Percentiles rank a stretch among this genome's conserved stretches.
These are phyloP conservation scores for Strix aluco DNA, from an alignment of 2,113 vertebrate species.

Conservation along the genomic window DNA sequence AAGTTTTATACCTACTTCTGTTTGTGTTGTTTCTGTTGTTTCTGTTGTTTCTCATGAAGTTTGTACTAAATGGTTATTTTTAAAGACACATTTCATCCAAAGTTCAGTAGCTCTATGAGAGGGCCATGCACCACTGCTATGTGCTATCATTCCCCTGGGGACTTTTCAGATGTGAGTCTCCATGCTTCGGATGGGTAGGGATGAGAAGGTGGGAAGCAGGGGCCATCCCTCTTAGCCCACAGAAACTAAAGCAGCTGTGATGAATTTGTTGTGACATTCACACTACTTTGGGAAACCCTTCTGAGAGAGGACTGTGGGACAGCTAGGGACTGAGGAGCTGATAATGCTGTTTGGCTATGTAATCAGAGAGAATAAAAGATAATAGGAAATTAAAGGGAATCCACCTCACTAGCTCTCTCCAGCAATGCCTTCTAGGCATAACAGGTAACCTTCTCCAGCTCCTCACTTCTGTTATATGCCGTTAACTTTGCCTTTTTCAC, in stretches of 20 bases:
- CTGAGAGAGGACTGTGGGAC: not conserved
- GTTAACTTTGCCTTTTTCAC: not conserved
- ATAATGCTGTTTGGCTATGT: not conserved
- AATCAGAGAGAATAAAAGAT: not conserved
- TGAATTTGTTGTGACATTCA: not conserved
- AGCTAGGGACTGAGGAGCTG: not conserved
- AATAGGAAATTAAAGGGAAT: not conserved
- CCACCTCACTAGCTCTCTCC: not conserved
- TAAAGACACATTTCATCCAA: not conserved
- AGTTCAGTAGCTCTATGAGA: not conserved
- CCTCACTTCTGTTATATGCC: not conserved
- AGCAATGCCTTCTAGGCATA: not conserved
- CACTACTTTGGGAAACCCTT: not conserved
- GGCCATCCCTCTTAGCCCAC: not conserved
- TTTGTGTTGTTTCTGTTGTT: no score
- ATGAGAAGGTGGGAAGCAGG: not conserved
- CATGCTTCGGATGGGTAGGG: not conserved
- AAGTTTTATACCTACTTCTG: not conserved
- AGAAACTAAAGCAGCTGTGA: not conserved
- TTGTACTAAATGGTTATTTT: not conserved
- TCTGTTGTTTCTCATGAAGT: not conserved
- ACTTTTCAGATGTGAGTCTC: not conserved
- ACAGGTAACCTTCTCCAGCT: not conserved
- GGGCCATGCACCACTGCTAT: not conserved
- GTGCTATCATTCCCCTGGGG: not conserved